Evolutionary conservation across 2,113 vertebrate species (phyloP).

Genomic region (Elephantulus edwardii): DNA sequence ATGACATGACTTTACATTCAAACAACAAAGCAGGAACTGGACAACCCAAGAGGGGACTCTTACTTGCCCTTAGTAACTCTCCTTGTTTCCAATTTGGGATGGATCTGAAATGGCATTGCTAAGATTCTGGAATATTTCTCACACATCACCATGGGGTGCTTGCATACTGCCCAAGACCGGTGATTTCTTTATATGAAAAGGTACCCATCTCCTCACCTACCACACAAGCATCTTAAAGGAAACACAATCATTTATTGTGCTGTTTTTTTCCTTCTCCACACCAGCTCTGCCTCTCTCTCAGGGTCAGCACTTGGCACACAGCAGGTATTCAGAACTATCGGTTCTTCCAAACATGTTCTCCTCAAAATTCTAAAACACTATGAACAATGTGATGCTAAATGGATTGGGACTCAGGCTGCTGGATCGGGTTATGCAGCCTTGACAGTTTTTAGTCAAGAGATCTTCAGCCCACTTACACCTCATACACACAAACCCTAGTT

Average conservation of each 20-base stretch:
- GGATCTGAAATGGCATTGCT: neutral
- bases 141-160: neutral
- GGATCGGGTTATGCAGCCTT: neutral
- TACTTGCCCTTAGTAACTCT: neutral
- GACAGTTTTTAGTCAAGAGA: neutral
- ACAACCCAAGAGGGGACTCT: neutral
- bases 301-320: neutral
- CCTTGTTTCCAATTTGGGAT: neutral
- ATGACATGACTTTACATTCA: no score
- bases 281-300: neutral
- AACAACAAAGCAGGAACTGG: neutral
- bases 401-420: neutral
- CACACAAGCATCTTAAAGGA: neutral
- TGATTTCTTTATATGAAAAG: neutral
- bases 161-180: neutral
- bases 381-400: neutral
- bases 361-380: slow-evolving; percentile 11
- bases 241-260: neutral
- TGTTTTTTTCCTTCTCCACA: neutral
- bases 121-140: neutral
- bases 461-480: neutral
- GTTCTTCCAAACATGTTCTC: neutral
- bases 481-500: neutral
- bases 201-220: neutral
- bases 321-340: slow-evolving; percentile 32